phyloP scores from a whole-genome alignment of 2,113 vertebrate genomes.

The Hippocampus abdominalis region DNA sequence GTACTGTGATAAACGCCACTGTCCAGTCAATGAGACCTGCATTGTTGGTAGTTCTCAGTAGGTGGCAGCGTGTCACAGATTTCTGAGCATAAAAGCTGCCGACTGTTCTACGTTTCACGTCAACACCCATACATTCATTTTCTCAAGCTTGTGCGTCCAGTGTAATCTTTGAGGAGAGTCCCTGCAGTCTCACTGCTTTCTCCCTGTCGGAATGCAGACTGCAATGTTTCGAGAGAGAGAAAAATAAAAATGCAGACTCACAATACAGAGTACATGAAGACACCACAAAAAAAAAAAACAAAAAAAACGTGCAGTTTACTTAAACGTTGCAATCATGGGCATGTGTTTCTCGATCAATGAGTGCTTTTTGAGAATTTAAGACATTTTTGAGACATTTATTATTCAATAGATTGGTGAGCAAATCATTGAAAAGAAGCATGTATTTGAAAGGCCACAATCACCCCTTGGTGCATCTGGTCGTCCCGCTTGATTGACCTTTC shows the following conservation, averaged over 20 bases:
- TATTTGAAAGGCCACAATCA: background rate
- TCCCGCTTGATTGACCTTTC: conserved; percentile 16
- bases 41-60: conserved; percentile 26
- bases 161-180: conserved; percentile 26
- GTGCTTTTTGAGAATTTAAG: too few relatives aligned
- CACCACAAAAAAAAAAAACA: too few relatives aligned
- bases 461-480: background rate
- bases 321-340: too few relatives aligned
- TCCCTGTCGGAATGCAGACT: background rate
- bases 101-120: conserved; percentile 1
- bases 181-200: conserved; percentile 4
- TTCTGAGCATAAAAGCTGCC: conserved; percentile 7
- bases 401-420: too few relatives aligned
- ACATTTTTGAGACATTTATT: too few relatives aligned
- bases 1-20: too few relatives aligned
- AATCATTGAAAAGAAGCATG: too few relatives aligned
- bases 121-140: background rate
- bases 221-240: background rate
- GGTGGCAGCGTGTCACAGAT: conserved; percentile 54
- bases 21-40: background rate
- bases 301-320: too few relatives aligned
- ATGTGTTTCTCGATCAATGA: too few relatives aligned
- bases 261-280: conserved; percentile 26
- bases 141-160: background rate
- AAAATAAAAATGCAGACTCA: conserved; percentile 11